Evolutionary conservation across 2,888 invertebrate species (phyloP).

Genomic region (Clistopyga incitator): DNA sequence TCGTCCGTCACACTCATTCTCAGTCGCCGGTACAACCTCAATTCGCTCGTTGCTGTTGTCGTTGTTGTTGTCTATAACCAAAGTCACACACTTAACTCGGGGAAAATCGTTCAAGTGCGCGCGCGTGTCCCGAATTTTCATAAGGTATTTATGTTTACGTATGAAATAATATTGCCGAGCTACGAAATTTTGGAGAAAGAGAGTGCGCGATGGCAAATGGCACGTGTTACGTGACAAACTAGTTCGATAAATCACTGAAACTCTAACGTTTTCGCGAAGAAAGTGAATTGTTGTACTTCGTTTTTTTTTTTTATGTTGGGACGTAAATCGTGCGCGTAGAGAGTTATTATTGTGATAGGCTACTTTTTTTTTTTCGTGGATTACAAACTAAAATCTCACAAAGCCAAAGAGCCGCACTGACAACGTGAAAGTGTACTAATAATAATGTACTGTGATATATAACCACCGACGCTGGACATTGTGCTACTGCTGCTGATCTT

Average conservation of each 20-base stretch:
- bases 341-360: neutral
- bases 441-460: slow-evolving; percentile 17
- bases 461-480: slow-evolving; percentile 26
- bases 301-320: neutral
- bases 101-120: slow-evolving; percentile 3
- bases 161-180: no score
- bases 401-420: no score
- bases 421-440: slow-evolving; percentile 48
- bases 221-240: slow-evolving; percentile 25
- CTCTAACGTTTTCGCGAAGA: neutral
- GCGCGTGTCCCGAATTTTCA: neutral
- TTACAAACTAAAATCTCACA: neutral
- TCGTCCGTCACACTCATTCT: neutral
- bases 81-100: no score
- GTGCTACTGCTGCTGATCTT: slow-evolving; percentile 17
- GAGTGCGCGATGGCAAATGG: no score
- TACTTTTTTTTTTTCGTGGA: neutral
- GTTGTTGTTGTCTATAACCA: no score
- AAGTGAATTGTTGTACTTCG: slow-evolving; percentile 20
- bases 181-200: neutral
- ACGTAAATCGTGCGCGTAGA: slow-evolving; percentile 11
- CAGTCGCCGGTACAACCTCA: neutral
- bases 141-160: no score
- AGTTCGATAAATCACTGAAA: slow-evolving; percentile 11
- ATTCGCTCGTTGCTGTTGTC: no score